Evolutionary conservation across 2,113 vertebrate genomes (phyloP), one percentile per base, ranked within the genome.

Genomic region (Toxostoma redivivum): DNA sequence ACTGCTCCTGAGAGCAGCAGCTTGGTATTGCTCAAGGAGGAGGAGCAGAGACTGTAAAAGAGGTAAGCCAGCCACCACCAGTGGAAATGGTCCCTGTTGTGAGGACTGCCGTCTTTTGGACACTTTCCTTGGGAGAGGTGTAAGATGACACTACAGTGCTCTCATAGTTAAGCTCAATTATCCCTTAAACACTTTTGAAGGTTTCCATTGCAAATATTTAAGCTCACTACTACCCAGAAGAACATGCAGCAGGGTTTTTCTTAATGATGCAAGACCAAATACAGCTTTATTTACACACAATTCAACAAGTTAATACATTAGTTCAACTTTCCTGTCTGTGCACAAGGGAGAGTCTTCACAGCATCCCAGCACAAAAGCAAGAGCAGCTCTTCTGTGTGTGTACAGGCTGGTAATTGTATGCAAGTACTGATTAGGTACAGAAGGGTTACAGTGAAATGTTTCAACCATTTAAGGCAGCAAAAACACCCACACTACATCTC

Each of bases 251-350:
- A 86, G 45, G 33, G 33, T 18, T 89, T 62, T 40, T 70, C 56
- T 71, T 80, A 47, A 37, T 21, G 44, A 62, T 64, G 35, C 0
- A 1, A 81, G 54, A 76, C 33, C 87, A 94, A 90, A 81, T 21
- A 80, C 54, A 91, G 86, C 78, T 97, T 96, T 96, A 96, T 96
- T 97, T 96, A 97, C 89, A 95, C 38, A 92, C 64, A 89, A 61
- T 72, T 79, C 65, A 81, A 79, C 61, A 81, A 76, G n/a, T 47
- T 16, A 62, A 92, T 69, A 92, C 91, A 92, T 62, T 54, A 90
- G 57, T 70, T 76, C 81, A 85, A 92, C 53, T 79, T 61, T 45
- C 61, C 40, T 54, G 77, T 82, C 94, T 91, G 89, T 86, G 85
- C 80, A 60, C 50, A 33, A 58, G 47, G 81, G 51, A 74, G 37